Evolutionary conservation across 2,113 vertebrate species (phyloP).

Genomic region (Paralichthys olivaceus): DNA sequence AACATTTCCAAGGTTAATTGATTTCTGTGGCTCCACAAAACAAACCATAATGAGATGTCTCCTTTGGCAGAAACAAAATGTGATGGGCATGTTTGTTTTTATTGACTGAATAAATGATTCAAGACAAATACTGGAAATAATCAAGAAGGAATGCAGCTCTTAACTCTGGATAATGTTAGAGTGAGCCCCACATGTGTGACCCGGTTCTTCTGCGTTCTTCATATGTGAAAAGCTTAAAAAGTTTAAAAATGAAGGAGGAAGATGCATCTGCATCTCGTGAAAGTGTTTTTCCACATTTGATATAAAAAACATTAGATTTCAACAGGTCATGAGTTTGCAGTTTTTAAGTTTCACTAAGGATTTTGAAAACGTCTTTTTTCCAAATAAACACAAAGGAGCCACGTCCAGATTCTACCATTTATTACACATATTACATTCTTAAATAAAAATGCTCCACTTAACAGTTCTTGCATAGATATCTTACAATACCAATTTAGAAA

Average conservation of each 20-base stretch:
- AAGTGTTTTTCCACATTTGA: no score
- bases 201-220: no score
- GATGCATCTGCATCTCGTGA: no score
- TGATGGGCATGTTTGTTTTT: neutral
- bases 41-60: neutral
- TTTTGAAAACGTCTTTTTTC: neutral
- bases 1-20: no score
- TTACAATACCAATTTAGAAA: slow-evolving; percentile 99
- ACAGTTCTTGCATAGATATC: slow-evolving; percentile 99
- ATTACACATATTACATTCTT: slow-evolving; percentile 99
- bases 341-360: neutral
- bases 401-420: slow-evolving; percentile 95
- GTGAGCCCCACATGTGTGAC: no score
- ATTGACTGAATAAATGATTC: neutral
- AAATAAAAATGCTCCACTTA: slow-evolving; percentile 99
- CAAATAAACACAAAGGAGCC: slow-evolving; percentile 31
- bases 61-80: neutral
- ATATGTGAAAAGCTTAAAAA: no score
- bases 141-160: no score
- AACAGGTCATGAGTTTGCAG: neutral
- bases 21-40: neutral
- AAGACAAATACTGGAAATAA: neutral
- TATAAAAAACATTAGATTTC: neutral
- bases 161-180: no score
- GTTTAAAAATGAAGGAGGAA: no score